phyloP scores from a whole-genome alignment of 2,888 invertebrate species.

The Cryptus viduatorius region DNA sequence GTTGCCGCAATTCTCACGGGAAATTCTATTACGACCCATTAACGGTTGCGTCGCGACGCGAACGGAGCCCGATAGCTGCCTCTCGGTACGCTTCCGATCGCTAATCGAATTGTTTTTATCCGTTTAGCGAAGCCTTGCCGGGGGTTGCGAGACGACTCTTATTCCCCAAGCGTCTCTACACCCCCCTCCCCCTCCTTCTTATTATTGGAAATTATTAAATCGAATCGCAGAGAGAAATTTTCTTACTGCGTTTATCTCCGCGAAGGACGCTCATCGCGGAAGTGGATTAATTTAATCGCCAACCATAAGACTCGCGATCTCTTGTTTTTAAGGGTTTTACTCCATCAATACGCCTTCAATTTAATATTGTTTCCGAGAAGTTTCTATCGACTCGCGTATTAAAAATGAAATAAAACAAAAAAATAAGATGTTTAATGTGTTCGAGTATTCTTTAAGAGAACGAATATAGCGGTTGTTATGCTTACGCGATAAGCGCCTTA shows the following conservation, averaged over 20 bases:
- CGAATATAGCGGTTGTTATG: background rate
- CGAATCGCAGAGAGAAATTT: constrained; percentile 13
- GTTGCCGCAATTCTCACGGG: constrained; percentile 22
- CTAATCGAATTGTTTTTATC: constrained; percentile 83
- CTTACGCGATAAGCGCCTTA: no score
- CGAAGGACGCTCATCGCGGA: constrained; percentile 10
- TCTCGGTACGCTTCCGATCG: constrained; percentile 66
- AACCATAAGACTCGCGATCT: background rate
- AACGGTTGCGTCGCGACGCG: constrained; percentile 32
- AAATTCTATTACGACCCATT: constrained; percentile 44
- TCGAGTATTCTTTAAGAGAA: background rate
- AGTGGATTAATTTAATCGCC: constrained; percentile 30
- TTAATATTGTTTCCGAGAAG: background rate
- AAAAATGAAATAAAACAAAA: background rate
- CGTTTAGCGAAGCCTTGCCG: constrained; percentile 81
- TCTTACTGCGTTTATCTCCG: background rate
- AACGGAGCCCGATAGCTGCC: constrained; percentile 40
- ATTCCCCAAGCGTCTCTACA: constrained; percentile 68
- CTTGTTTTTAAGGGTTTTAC: background rate
- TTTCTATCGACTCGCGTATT: background rate
- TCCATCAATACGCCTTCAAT: background rate
- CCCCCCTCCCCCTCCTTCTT: constrained; percentile 30
- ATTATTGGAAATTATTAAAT: constrained; percentile 66
- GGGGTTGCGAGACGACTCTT: constrained; percentile 63
- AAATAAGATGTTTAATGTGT: background rate